These are phyloP conservation scores for Sthenelais limicola DNA, from an alignment of 2,888 invertebrate genomes.

Conservation along the genomic window DNA sequence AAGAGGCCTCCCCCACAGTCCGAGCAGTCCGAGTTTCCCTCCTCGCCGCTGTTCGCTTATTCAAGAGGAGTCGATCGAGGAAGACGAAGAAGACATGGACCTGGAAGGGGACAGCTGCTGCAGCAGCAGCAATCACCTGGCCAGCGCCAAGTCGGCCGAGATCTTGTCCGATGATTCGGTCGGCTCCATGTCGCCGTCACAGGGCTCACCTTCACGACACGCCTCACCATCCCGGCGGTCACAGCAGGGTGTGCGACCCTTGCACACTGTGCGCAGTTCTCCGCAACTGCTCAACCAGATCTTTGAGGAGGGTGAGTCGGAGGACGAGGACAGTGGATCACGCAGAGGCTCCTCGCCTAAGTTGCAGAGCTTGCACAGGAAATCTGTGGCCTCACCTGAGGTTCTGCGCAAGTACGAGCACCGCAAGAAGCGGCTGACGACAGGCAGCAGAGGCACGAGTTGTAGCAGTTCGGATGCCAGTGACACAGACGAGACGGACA, in stretches of 20 bases:
- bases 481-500: conserved; percentile 78
- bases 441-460: conserved; percentile 79
- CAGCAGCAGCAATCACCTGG: no score
- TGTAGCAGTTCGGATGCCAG: conserved; percentile 96
- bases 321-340: conserved; percentile 67
- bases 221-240: conserved; percentile 31
- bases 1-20: conserved; percentile 41
- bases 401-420: conserved; percentile 70
- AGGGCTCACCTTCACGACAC: conserved; percentile 36
- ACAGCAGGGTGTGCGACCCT: conserved; percentile 63
- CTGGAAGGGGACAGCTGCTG: no score
- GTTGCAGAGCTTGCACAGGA: conserved; percentile 64
- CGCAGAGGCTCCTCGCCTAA: conserved; percentile 54
- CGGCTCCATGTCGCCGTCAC: conserved; percentile 16
- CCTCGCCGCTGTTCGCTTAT: conserved; percentile 77
- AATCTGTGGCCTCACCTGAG: conserved; percentile 71
- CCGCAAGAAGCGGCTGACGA: conserved; percentile 75
- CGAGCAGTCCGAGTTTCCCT: conserved; percentile 23
- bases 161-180: conserved; percentile 43
- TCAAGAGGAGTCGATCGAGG: conserved; percentile 92
- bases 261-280: conserved; percentile 74
- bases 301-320: conserved; percentile 78
- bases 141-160: background rate
- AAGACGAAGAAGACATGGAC: conserved; percentile 61
- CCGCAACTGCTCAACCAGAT: conserved; percentile 79